Conservation (phyloP, 2,797 vertebrate genomes). For the Spheniscus humboldti region DNA sequence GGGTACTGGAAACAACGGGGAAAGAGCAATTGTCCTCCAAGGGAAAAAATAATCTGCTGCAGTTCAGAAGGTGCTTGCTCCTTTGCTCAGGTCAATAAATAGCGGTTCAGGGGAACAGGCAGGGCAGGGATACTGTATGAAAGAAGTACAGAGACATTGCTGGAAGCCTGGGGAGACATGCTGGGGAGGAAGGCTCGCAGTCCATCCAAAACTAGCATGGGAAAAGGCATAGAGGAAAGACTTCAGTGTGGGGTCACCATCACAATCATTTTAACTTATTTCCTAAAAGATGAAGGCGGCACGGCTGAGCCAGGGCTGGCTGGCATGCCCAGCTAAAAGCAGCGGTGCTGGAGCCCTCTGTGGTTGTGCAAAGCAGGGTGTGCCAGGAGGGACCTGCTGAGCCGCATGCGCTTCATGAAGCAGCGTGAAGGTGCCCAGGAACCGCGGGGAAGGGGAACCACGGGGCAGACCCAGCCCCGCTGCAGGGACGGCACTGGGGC, state of each 20-base stretch:
- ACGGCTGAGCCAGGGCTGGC: not conserved
- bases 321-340: not conserved
- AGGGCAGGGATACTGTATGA: not conserved
- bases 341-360: not conserved
- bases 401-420: accelerated
- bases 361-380: not conserved
- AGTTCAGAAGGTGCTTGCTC: not conserved
- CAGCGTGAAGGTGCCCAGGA: no score
- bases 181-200: not conserved
- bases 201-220: accelerated
- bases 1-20: not conserved
- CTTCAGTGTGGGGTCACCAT: not conserved
- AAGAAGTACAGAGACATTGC: not conserved
- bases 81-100: not conserved
- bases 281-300: not conserved
- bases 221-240: not conserved
- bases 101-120: not conserved
- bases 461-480: not conserved
- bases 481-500: not conserved
- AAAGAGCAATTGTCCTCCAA: not conserved
- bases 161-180: not conserved
- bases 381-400: not conserved
- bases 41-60: not conserved
- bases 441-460: not conserved
- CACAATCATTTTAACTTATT: not conserved